A percentile compares a stretch with the other conserved stretches of the same genome.
These are phyloP conservation scores for Agelastica alni DNA, from an alignment of 2,888 invertebrate genomes.

Conservation along the genomic window DNA sequence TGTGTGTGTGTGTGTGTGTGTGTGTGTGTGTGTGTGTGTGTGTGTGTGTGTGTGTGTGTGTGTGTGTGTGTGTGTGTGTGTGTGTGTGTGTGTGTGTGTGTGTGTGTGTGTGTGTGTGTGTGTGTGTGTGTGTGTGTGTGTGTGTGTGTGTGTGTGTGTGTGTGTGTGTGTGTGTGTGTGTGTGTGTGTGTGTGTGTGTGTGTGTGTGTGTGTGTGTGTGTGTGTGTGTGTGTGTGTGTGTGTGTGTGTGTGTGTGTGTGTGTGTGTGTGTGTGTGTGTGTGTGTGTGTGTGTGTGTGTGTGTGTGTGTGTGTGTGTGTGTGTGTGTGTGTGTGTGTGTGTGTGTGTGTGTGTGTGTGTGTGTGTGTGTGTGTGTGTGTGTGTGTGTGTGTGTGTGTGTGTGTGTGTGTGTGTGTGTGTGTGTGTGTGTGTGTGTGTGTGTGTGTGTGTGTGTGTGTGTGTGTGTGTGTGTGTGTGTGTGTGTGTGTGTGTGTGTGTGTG, in stretches of 20 bases:
- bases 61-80: background rate
- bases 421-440: slow-evolving; percentile 5
- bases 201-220: background rate
- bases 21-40: background rate
- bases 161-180: background rate
- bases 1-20: background rate
- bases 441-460: slow-evolving; percentile 3
- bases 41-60: background rate
- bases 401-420: slow-evolving; percentile 4
- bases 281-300: slow-evolving; percentile 4
- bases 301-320: slow-evolving; percentile 7
- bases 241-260: background rate
- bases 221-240: background rate
- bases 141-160: background rate
- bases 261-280: background rate
- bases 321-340: slow-evolving; percentile 3
- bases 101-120: background rate
- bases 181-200: background rate
- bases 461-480: slow-evolving; percentile 3
- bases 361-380: slow-evolving; percentile 6
- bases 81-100: background rate
- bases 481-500: background rate
- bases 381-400: slow-evolving; percentile 5
- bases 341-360: slow-evolving; percentile 6
- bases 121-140: background rate